Evolutionary conservation across 2,113 vertebrate species (phyloP).

Genomic region (Misgurnus mizolepis): DNA sequence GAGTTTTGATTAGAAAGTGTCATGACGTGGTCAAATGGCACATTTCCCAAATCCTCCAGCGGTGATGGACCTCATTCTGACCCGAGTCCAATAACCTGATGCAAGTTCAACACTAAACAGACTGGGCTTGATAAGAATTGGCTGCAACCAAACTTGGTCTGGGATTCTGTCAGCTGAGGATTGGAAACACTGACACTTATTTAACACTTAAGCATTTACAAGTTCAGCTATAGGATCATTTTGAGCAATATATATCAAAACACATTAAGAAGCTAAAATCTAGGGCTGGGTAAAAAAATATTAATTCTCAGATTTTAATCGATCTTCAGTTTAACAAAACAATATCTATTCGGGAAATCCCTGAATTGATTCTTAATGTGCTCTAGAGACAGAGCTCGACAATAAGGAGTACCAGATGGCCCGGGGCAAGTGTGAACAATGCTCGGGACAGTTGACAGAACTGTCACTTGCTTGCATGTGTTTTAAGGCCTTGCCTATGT

Average conservation of each 20-base stretch:
- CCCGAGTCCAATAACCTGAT: conserved; percentile 4
- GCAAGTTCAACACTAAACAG: conserved; percentile 18
- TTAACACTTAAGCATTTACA: not conserved
- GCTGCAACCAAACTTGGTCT: not conserved
- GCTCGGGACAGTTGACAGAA: no score
- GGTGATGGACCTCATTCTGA: not conserved
- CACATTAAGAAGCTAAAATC: no score
- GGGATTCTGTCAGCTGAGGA: conserved; percentile 4
- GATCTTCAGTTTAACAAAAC: no score
- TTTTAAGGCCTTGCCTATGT: no score
- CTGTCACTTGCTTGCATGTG: no score
- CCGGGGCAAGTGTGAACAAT: no score
- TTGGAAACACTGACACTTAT: not conserved
- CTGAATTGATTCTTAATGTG: no score
- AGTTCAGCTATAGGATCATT: not conserved
- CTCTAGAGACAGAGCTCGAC: no score
- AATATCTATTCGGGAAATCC: no score
- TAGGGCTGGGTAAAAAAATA: no score
- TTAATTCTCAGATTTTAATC: no score
- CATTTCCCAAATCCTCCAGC: not conserved
- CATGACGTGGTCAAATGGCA: conserved; percentile 8
- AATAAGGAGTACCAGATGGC: no score
- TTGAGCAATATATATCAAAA: not conserved
- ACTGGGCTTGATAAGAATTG: conserved; percentile 11
- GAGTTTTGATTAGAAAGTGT: not conserved